Evolutionary conservation across 1,140 invertebrate species (phyloP), one percentile per base, ranked within the genome.

Genomic region (Cydia splendana): DNA sequence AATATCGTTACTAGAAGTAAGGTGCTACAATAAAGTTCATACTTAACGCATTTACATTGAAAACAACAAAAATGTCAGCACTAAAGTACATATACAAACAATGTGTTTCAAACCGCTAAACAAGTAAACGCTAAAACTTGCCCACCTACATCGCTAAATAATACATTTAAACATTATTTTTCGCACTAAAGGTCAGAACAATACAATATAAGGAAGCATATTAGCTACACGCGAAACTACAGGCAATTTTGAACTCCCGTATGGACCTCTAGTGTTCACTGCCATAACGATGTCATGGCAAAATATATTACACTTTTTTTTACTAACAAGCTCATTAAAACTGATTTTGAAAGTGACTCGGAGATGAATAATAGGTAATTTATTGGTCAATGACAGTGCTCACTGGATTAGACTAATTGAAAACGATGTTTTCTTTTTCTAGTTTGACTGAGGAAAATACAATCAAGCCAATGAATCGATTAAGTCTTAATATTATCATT

Each of bases 231-330:
- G 57, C 57, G n/a, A 57, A 18, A 57, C 5, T 18, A 18, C 53
- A 13, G n/a, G 48, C 48, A 5, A 57, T 57, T 10, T 18, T 62
- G 20, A 18, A 62, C n/a, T 24, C 20, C n/a, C 7, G 2, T 18
- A 53, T 53, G 6, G 10, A 69, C 6, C 28, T 28, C 10, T 65
- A 69, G 24, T 69, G 28, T 34, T 38, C 65, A 69, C 15, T n/a
- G 24, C 65, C 15, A 71, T 38, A 71, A 71, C 34, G 67, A 38
- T 71, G 67, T 71, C 67, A 71, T 38, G 67, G 67, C 67, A 71
- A 71, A 71, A 38, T 71, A 71, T 42, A 71, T 38, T 71, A 38
- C 30, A 38, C 28, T 71, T 71, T 71, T 67, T 71, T 71, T 38
- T n/a, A 18, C 38, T 71, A 71, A 42, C 67, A 71, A 71, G 67